Conservation (phyloP, 1,140 invertebrate genomes). For the Brachionus calyciflorus region DNA sequence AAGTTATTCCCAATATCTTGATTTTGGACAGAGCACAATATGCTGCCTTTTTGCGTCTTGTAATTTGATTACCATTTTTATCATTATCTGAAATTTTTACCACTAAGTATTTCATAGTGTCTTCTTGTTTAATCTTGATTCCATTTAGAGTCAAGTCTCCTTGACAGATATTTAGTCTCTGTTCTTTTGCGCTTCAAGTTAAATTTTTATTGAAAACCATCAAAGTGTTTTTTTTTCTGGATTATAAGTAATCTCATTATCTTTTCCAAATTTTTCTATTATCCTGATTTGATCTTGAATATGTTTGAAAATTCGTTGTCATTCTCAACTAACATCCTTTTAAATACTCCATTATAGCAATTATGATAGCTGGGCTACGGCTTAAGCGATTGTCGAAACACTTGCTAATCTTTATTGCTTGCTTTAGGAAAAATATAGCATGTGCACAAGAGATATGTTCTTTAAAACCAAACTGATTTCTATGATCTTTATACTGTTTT, state of each 20-base stretch:
- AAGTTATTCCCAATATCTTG: neutral
- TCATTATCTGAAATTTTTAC: neutral
- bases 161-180: neutral
- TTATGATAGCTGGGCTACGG: neutral
- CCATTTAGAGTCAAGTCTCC: too few species aligned
- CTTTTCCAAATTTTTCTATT: neutral
- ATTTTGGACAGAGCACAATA: neutral
- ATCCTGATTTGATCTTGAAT: neutral
- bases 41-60: neutral
- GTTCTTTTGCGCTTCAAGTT: neutral
- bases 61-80: neutral
- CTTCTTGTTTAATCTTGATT: neutral
- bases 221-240: neutral
- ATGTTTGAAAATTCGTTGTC: neutral
- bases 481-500: neutral
- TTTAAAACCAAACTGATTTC: neutral
- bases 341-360: neutral
- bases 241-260: neutral
- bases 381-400: neutral
- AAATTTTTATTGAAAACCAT: neutral
- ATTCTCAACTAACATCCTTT: too few species aligned
- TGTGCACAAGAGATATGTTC: neutral
- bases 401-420: neutral
- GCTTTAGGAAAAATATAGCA: slow-evolving; percentile 1
- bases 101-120: neutral